Evolutionary conservation across 92 coral and sea anemone species (phyloP), one percentile per base, ranked within the genome.

Genomic region (Parazoanthus darwini): DNA sequence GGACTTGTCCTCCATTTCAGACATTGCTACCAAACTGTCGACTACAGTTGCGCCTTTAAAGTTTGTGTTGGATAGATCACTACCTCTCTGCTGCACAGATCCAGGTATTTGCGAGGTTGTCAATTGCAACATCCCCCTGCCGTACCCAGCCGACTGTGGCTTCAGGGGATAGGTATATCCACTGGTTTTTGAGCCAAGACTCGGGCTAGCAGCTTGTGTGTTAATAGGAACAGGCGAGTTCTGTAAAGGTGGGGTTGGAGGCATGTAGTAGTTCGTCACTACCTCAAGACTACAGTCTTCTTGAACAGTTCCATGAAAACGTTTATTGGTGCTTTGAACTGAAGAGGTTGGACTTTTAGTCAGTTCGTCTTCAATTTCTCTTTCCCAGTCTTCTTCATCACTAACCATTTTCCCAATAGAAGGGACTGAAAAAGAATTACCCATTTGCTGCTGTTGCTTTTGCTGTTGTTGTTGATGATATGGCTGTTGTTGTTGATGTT

Each of bases 311-410:
- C 16, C 9, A 38, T 23, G 44, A 70, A 26, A 70, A 44, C 8
- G 26, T 22, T 44, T 46, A 33, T 46, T 50, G 3, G 23, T 29
- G 25, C 65, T 44, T 83, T 43, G 78, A 70, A 4, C 3, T 11
- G 78, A 68, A 5, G 65, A 0, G 14, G 39, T 43, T 3, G 48
- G 48, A 37, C 54, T 39, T 25, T 16, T 65, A 75, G 15, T 33
- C 44, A 71, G 35, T 5, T 58, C 43, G 4, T 66, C 46, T 74
- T 84, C 79, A 11, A 84, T 46, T 54, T 84, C 87, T 16, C 46
- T 84, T n/a, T 71, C 87, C 87, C 87, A 84, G 68, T 84, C 87
- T 43, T 82, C 86, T 46, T 71, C 46, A 36, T 81, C 48, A 63
- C 50, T 38, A 20, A 37, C 74, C 56, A 75, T 33, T 72, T 26